Evolutionary conservation across 2,888 invertebrate genomes (phyloP).

Genomic region (Diarsia rubi): DNA sequence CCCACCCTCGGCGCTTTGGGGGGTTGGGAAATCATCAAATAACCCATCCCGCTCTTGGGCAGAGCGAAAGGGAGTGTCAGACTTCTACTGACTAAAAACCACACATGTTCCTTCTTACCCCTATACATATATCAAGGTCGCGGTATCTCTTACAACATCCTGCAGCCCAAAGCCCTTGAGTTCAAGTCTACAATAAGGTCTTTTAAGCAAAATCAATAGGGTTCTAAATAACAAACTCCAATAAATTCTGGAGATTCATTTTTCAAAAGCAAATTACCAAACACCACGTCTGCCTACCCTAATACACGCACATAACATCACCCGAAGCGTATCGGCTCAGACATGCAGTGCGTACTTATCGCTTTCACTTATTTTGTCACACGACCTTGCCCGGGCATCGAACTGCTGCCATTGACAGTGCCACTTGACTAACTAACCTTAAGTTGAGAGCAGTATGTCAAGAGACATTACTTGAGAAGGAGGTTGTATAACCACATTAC

Average conservation of each 20-base stretch:
- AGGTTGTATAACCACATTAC: background rate
- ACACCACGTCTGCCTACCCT: background rate
- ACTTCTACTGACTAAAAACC: too few species aligned
- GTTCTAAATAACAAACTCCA: background rate
- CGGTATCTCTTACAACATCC: too few species aligned
- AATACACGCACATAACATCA: conserved; percentile 4
- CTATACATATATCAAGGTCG: too few species aligned
- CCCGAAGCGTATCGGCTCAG: conserved; percentile 39
- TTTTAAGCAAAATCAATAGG: too few species aligned
- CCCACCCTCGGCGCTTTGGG: too few species aligned
- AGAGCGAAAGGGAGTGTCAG: too few species aligned
- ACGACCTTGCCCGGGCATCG: conserved; percentile 67
- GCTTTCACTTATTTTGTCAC: conserved; percentile 64
- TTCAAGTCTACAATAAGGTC: too few species aligned
- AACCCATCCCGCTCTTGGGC: too few species aligned
- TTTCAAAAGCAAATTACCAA: background rate
- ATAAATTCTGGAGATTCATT: background rate
- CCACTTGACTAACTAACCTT: conserved; percentile 50
- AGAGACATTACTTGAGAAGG: background rate
- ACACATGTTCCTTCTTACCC: too few species aligned
- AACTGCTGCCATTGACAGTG: conserved; percentile 67
- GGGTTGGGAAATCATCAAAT: too few species aligned
- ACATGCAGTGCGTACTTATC: conserved; percentile 39
- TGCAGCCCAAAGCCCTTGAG: too few species aligned
- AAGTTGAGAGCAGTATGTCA: conserved; percentile 10